A percentile compares a stretch with the other conserved stretches of the same genome.
Conservation (phyloP, 92 coral and sea anemone genomes). For the Virgularia gustaviana region DNA sequence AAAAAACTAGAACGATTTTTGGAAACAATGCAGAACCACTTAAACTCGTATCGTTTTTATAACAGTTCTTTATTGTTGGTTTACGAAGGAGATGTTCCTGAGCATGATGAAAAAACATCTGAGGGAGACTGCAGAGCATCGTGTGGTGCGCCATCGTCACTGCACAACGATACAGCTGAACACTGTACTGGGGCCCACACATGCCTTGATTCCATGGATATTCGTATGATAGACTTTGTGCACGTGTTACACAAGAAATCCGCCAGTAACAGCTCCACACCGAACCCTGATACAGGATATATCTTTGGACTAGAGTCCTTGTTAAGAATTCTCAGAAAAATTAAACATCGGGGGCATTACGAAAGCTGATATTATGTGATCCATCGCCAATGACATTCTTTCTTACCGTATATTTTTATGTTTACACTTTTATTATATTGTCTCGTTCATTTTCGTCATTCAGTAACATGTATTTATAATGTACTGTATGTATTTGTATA, state of each 20-base stretch:
- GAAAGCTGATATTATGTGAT: too few species aligned
- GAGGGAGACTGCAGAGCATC: background rate
- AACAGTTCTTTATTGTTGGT: conserved; percentile 81
- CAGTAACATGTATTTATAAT: too few species aligned
- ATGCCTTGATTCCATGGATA: conserved; percentile 46
- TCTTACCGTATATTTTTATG: too few species aligned
- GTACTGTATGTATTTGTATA: too few species aligned
- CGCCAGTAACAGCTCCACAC: too few species aligned
- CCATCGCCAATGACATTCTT: too few species aligned
- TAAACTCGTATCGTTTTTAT: conserved; percentile 74
- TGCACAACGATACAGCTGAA: background rate
- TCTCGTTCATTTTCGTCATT: too few species aligned
- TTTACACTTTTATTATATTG: too few species aligned
- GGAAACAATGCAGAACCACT: conserved; percentile 72
- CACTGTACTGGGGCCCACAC: conserved; percentile 17
- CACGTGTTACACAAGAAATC: conserved; percentile 79
- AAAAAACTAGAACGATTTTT: conserved; percentile 63
- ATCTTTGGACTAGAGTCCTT: conserved; percentile 77
- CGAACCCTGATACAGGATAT: conserved; percentile 87
- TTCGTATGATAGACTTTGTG: conserved; percentile 94
- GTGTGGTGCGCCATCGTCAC: background rate
- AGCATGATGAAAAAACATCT: conserved; percentile 3
- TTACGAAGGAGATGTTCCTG: conserved; percentile 72
- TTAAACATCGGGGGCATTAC: too few species aligned
- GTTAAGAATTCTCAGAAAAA: conserved; percentile 67